Evolutionary conservation across 2,113 vertebrate genomes (phyloP).

Genomic region (Ascaphus truei): DNA sequence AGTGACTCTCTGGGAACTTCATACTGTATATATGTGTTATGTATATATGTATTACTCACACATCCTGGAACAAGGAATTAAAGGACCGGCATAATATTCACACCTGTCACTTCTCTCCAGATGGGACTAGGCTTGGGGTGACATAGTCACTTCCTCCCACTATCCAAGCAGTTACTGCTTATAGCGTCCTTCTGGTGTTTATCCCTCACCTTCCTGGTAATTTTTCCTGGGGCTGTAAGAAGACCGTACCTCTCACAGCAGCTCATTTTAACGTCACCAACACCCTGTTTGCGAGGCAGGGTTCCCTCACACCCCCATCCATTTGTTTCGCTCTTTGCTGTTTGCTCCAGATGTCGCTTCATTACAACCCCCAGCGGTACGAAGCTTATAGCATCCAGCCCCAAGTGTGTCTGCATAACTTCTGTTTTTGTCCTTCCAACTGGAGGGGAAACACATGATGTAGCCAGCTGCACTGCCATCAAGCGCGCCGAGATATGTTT

Average conservation of each 20-base stretch:
- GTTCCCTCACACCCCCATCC: background rate
- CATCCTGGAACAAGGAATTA: background rate
- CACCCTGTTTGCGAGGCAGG: constrained; percentile 5
- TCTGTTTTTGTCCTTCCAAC: background rate
- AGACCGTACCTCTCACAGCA: constrained; percentile 10
- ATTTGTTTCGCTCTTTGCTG: background rate
- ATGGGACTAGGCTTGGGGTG: background rate
- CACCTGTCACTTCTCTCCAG: constrained; percentile 1
- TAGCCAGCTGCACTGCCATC: background rate
- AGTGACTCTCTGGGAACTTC: background rate
- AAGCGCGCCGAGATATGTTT: too few relatives aligned
- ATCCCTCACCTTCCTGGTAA: background rate
- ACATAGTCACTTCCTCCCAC: background rate
- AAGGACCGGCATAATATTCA: background rate
- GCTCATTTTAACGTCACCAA: constrained; percentile 16
- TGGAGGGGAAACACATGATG: background rate
- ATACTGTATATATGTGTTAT: background rate
- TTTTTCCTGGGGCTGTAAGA: background rate
- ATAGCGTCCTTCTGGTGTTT: background rate
- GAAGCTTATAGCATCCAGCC: background rate
- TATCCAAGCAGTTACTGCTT: background rate
- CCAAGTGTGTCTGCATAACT: background rate
- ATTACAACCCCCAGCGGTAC: background rate
- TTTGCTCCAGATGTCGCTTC: constrained; percentile 21
- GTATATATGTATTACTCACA: background rate